These are phyloP conservation scores for Sciurus niger DNA, from an alignment of 2,113 vertebrate genomes.

Conservation along the genomic window DNA sequence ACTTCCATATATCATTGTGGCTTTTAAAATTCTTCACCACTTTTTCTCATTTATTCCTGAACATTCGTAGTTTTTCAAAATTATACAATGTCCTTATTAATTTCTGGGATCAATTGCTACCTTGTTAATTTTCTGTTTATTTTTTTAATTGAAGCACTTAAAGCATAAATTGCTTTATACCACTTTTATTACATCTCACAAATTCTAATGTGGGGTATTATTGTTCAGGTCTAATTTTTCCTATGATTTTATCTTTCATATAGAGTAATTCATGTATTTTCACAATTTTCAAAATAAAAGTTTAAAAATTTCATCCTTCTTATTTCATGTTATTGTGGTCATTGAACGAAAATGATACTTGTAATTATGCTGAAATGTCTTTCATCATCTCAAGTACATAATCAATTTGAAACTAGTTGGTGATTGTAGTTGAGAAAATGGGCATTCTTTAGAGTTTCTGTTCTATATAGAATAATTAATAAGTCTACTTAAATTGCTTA, in stretches of 20 bases:
- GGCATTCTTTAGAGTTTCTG: not conserved
- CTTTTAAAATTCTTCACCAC: not conserved
- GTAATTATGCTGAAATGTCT: slow-evolving; percentile 26
- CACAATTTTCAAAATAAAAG: not conserved
- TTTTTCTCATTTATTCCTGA: not conserved
- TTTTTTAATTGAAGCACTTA: not conserved
- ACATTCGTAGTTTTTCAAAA: not conserved
- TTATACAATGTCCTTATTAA: not conserved
- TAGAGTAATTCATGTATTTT: not conserved
- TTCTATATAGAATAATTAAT: not conserved
- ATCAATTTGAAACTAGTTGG: slow-evolving; percentile 4
- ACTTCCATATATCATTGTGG: not conserved
- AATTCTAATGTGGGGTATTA: not conserved
- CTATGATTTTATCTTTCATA: slow-evolving; percentile 16
- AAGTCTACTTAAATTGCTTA: not conserved
- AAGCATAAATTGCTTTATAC: not conserved
- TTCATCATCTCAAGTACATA: not conserved
- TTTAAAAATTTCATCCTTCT: slow-evolving; percentile 6
- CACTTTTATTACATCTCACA: not conserved
- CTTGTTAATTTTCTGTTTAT: not conserved
- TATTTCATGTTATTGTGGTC: slow-evolving; percentile 39
- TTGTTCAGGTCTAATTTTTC: not conserved
- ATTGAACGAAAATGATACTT: slow-evolving; percentile 17
- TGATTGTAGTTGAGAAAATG: not conserved
- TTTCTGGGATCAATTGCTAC: slow-evolving; percentile 7